phyloP scores from a whole-genome alignment of 2,797 vertebrate species.

The Gymnoscopelus microlampas region DNA sequence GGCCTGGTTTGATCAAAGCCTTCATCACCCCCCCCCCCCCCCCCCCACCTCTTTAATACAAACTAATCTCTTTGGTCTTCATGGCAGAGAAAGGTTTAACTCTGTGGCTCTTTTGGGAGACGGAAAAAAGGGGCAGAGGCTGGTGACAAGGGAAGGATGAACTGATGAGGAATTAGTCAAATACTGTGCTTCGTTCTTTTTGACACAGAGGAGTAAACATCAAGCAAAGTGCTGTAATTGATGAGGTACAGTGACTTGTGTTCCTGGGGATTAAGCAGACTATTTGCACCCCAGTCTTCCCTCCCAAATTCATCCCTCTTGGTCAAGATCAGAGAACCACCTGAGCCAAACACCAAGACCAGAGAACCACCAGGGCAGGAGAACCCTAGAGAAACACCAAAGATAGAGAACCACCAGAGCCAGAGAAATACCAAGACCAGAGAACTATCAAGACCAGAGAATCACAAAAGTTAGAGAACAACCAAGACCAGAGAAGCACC shows the following conservation, averaged over 20 bases:
- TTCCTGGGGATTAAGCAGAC: conserved; percentile 12
- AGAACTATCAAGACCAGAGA: conserved; percentile 5
- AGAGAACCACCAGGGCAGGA: not conserved
- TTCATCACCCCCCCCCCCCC: too few relatives aligned
- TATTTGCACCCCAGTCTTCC: too few relatives aligned
- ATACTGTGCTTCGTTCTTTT: not conserved
- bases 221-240: not conserved
- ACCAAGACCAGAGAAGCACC: conserved; percentile 1
- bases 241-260: conserved; percentile 2
- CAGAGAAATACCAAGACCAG: not conserved
- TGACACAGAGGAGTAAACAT: not conserved
- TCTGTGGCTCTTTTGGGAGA: not conserved
- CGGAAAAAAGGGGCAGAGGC: not conserved
- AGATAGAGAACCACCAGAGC: not conserved
- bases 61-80: conserved; percentile 23
- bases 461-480: not conserved
- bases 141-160: not conserved
- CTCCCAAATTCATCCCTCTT: not conserved
- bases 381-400: too few relatives aligned
- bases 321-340: too few relatives aligned
- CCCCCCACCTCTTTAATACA: not conserved
- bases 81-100: conserved; percentile 4
- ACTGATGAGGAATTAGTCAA: not conserved
- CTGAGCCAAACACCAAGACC: too few relatives aligned
- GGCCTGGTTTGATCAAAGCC: conserved; percentile 21